phyloP scores from a whole-genome alignment of 2,797 vertebrate species.

The Netta rufina region DNA sequence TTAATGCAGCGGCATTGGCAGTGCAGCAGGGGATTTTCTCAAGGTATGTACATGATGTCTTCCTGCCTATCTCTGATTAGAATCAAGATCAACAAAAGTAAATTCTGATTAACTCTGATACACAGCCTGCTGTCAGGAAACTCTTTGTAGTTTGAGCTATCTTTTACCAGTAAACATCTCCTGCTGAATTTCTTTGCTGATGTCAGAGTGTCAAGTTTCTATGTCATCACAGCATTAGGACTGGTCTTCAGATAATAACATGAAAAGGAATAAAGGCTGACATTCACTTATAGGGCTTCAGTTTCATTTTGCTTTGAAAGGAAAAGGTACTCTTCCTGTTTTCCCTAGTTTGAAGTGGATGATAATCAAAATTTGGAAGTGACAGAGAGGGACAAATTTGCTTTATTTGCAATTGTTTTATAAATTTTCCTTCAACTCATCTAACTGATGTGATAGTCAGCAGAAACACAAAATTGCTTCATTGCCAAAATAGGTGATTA shows the following conservation, averaged over 20 bases:
- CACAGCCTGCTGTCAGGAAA: conserved; percentile 35
- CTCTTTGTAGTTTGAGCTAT: background rate
- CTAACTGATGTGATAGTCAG: background rate
- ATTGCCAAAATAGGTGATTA: background rate
- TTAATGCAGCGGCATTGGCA: background rate
- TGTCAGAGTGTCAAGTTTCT: background rate
- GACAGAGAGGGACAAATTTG: background rate
- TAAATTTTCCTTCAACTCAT: background rate
- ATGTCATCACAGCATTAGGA: background rate
- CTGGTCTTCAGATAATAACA: background rate
- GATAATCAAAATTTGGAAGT: background rate
- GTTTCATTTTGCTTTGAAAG: background rate
- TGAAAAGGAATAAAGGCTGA: background rate
- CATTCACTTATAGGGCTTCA: background rate
- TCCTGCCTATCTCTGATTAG: conserved; percentile 35
- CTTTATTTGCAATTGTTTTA: background rate
- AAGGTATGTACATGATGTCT: background rate
- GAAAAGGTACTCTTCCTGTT: background rate
- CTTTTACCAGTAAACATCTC: conserved; percentile 42
- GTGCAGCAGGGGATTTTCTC: conserved; percentile 28
- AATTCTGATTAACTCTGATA: conserved; percentile 55
- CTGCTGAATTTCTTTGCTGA: conserved; percentile 1
- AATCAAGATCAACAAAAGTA: conserved; percentile 54
- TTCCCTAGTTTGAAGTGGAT: background rate
- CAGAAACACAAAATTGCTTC: background rate